Evolutionary conservation across 2,797 vertebrate genomes (phyloP).

Genomic region (Pseudochirops cupreus): DNA sequence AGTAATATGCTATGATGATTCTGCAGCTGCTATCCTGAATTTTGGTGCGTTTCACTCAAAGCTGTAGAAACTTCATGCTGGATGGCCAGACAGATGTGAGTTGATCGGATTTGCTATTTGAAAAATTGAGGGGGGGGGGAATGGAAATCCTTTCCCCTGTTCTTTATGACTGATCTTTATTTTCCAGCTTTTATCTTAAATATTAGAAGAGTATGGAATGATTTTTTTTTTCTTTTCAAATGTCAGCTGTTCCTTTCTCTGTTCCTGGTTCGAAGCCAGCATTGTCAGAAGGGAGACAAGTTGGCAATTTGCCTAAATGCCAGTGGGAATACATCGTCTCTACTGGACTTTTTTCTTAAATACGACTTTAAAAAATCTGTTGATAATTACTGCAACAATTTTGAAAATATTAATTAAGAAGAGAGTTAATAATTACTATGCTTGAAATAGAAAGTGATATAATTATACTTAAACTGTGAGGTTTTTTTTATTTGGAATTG

Average conservation of each 20-base stretch:
- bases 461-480: slow-evolving; percentile 83
- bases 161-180: slow-evolving; percentile 6
- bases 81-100: neutral
- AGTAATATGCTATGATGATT: neutral
- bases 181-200: slow-evolving; percentile 45
- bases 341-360: slow-evolving; percentile 81
- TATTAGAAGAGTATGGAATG: slow-evolving; percentile 16
- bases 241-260: slow-evolving; percentile 61
- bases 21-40: neutral
- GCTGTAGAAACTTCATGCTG: neutral
- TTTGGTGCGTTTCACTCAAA: slow-evolving; percentile 46
- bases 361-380: slow-evolving; percentile 80
- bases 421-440: slow-evolving; percentile 83
- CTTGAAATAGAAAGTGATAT: slow-evolving; percentile 75
- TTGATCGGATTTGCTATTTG: neutral
- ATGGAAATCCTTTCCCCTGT: neutral
- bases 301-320: slow-evolving; percentile 82
- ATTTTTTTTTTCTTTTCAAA: slow-evolving; percentile 65
- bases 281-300: slow-evolving; percentile 74
- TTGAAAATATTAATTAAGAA: slow-evolving; percentile 85
- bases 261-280: slow-evolving; percentile 74
- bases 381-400: slow-evolving; percentile 80
- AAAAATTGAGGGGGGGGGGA: neutral
- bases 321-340: slow-evolving; percentile 76
- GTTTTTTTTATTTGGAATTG: slow-evolving; percentile 82